phyloP scores from a whole-genome alignment of 1,140 invertebrate species.

The Temnothorax curvispinosus region DNA sequence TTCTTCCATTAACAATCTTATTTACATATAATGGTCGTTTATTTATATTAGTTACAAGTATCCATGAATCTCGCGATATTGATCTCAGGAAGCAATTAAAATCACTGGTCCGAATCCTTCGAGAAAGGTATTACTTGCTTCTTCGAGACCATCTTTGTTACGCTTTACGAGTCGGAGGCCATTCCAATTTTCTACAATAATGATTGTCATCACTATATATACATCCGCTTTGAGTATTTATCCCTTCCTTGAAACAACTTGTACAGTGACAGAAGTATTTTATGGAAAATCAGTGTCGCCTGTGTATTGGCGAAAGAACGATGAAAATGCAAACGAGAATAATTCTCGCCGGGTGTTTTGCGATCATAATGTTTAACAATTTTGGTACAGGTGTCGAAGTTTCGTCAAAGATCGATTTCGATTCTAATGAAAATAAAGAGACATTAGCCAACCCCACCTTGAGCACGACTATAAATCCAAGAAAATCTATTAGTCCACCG shows the following conservation, averaged over 20 bases:
- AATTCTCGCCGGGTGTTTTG: background rate
- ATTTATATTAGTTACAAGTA: constrained; percentile 10
- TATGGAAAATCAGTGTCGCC: constrained; percentile 40
- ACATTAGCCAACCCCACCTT: background rate
- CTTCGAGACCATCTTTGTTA: constrained; percentile 9
- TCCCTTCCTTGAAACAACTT: constrained; percentile 55
- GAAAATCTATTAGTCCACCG: background rate
- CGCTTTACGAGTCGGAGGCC: constrained; percentile 58
- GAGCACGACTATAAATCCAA: background rate
- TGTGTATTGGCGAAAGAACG: constrained; percentile 21
- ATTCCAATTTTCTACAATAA: constrained; percentile 70
- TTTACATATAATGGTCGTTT: constrained; percentile 13
- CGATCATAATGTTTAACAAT: background rate
- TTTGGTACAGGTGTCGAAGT: constrained; percentile 11
- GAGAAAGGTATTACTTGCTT: background rate
- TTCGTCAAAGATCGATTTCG: constrained; percentile 64
- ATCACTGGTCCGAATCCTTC: constrained; percentile 1
- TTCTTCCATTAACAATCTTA: constrained; percentile 3
- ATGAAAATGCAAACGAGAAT: constrained; percentile 39
- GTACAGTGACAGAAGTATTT: background rate
- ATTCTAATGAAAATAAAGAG: constrained; percentile 29
- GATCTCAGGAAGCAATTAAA: constrained; percentile 66
- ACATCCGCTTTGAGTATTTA: constrained; percentile 59
- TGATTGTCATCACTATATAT: constrained; percentile 70
- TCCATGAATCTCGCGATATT: constrained; percentile 17